phyloP scores from a whole-genome alignment of 2,797 vertebrate genomes.

The Peromyscus aztecus region DNA sequence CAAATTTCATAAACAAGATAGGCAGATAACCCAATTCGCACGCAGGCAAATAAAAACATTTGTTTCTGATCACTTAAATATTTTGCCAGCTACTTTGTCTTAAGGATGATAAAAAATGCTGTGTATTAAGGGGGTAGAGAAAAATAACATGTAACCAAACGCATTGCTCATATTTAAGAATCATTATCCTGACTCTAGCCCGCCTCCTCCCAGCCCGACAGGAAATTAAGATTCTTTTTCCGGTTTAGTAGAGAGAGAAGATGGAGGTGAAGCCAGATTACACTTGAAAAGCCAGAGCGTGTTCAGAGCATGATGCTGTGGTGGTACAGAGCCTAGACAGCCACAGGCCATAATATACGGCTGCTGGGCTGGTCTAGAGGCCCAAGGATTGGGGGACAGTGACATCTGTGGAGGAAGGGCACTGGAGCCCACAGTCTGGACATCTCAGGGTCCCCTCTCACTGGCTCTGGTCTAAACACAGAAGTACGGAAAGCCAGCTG shows the following conservation, averaged over 20 bases:
- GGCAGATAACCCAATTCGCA: slow-evolving; percentile 90
- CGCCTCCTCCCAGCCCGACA: slow-evolving; percentile 18
- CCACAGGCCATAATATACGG: rapidly evolving
- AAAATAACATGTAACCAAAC: not conserved
- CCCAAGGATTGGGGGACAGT: rapidly evolving
- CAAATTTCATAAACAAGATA: slow-evolving; percentile 90
- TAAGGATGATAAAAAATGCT: slow-evolving; percentile 81
- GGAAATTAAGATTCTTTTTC: slow-evolving; percentile 75
- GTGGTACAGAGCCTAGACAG: rapidly evolving
- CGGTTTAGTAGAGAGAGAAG: slow-evolving; percentile 64
- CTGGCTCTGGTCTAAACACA: not conserved
- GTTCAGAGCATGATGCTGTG: rapidly evolving
- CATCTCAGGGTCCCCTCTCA: not conserved
- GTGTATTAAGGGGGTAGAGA: not conserved
- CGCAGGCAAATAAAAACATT: slow-evolving; percentile 86
- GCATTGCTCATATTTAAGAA: slow-evolving; percentile 35
- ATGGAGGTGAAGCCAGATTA: slow-evolving; percentile 42
- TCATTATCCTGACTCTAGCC: slow-evolving; percentile 13
- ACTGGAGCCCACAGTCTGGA: not conserved
- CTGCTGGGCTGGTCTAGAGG: not conserved
- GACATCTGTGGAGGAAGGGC: not conserved
- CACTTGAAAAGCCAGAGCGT: not conserved
- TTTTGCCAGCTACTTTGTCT: slow-evolving; percentile 89
- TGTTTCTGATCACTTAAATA: slow-evolving; percentile 86
- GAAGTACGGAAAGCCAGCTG: not conserved